phyloP scores from a whole-genome alignment of 2,113 vertebrate genomes.

The Thomomys bottae region DNA sequence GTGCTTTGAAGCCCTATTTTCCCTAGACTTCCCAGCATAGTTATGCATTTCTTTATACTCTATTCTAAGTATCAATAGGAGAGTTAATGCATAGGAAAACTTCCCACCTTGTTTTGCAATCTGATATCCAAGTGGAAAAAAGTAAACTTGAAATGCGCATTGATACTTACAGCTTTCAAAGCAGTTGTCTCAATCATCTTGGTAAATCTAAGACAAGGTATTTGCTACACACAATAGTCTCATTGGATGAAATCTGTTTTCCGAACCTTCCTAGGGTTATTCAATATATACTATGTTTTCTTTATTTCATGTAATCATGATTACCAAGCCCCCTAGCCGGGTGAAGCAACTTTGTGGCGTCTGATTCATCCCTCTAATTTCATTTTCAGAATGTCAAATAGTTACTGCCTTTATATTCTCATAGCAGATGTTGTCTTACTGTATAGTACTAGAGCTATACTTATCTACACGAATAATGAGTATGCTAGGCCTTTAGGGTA shows the following conservation, averaged over 20 bases:
- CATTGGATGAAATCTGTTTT: not conserved
- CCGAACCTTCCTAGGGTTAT: not conserved
- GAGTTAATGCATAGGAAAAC: not conserved
- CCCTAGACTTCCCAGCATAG: not conserved
- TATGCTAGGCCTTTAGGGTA: not conserved
- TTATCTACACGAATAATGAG: not conserved
- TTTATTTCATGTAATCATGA: not conserved
- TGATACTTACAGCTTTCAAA: not conserved
- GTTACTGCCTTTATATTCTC: not conserved
- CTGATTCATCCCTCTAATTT: not conserved
- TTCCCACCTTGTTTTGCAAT: not conserved
- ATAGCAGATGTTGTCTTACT: not conserved
- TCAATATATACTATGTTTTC: not conserved
- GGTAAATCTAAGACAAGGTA: not conserved
- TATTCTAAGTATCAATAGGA: conserved; percentile 18
- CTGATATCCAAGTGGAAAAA: not conserved
- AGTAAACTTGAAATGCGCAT: conserved; percentile 3
- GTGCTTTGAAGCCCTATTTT: not conserved
- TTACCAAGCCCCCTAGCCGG: not conserved
- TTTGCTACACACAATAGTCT: not conserved
- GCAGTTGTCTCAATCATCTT: not conserved
- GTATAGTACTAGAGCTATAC: not conserved
- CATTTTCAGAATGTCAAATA: not conserved
- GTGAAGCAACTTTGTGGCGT: not conserved
- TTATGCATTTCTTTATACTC: not conserved